phyloP scores from a whole-genome alignment of 2,797 vertebrate species.

The Centropyge bicolor region DNA sequence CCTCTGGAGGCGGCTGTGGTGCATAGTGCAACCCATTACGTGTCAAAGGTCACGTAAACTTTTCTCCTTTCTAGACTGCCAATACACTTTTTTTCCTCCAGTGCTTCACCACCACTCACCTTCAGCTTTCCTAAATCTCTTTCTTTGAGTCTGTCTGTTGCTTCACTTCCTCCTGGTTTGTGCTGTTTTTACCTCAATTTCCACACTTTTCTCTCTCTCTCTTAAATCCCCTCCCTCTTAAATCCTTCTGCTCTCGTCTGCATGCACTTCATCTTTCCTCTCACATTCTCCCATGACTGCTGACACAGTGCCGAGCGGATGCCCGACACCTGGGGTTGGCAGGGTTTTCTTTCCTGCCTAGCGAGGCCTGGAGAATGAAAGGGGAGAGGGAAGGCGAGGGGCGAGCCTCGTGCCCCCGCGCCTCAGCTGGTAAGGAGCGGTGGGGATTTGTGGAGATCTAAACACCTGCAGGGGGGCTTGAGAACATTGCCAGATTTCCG shows the following conservation, averaged over 20 bases:
- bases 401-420: slow-evolving; percentile 11
- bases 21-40: background rate
- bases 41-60: slow-evolving; percentile 31
- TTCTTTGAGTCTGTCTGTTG: slow-evolving; percentile 5
- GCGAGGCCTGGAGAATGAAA: slow-evolving; percentile 24
- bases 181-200: slow-evolving; percentile 30
- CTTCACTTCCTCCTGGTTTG: background rate
- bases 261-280: slow-evolving; percentile 43
- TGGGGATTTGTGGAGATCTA: slow-evolving; percentile 35
- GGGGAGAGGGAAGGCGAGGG: slow-evolving; percentile 22
- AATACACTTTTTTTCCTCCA: background rate
- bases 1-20: slow-evolving; percentile 14
- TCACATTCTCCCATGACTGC: slow-evolving; percentile 57
- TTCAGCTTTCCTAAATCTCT: background rate
- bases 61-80: slow-evolving; percentile 4
- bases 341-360: slow-evolving; percentile 53
- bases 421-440: slow-evolving; percentile 44
- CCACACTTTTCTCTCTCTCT: slow-evolving; percentile 12
- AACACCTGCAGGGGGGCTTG: slow-evolving; percentile 51
- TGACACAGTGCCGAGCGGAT: slow-evolving; percentile 58
- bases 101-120: background rate
- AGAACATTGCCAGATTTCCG: slow-evolving; percentile 21
- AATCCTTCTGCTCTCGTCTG: slow-evolving; percentile 46
- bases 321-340: slow-evolving; percentile 61
- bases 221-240: slow-evolving; percentile 27